A percentile compares a stretch with the other conserved stretches of the same genome.
These are phyloP conservation scores for Alcis repandata DNA, from an alignment of 2,888 invertebrate species.

Conservation along the genomic window DNA sequence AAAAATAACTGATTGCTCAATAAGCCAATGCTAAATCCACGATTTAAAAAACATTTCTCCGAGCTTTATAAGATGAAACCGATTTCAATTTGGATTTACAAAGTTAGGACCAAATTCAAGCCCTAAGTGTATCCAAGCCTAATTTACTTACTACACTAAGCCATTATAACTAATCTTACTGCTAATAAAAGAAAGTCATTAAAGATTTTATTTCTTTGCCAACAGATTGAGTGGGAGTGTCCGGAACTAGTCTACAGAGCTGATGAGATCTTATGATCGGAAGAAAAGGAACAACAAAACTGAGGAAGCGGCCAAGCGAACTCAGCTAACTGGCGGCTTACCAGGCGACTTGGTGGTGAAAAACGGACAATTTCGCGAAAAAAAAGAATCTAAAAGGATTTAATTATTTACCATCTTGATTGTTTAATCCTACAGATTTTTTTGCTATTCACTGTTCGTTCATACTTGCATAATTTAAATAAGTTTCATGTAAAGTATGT, in stretches of 20 bases:
- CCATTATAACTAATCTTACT: not conserved
- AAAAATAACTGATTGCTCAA: not conserved
- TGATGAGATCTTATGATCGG: not conserved
- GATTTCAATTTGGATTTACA: too few species aligned
- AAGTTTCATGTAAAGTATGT: too few species aligned
- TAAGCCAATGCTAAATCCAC: not conserved
- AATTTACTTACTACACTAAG: too few species aligned
- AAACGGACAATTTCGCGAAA: too few species aligned
- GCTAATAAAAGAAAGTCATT: not conserved
- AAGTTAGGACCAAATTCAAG: too few species aligned
- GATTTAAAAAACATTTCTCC: too few species aligned
- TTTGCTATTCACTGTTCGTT: not conserved
- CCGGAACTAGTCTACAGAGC: slow-evolving; percentile 6
- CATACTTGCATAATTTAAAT: not conserved
- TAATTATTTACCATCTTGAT: not conserved
- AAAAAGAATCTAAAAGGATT: not conserved
- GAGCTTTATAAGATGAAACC: too few species aligned
- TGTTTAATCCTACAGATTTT: not conserved
- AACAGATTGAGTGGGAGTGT: slow-evolving; percentile 36
- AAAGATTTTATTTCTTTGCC: slow-evolving; percentile 31
- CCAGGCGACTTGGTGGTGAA: too few species aligned
- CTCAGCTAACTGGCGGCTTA: too few species aligned
- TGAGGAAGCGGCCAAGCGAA: not conserved
- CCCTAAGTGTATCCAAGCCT: too few species aligned
- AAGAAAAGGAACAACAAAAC: not conserved